A percentile compares a stretch with the other conserved stretches of the same genome.
Conservation (phyloP, 2,888 invertebrate species). For the Drosophila imparisetae region DNA sequence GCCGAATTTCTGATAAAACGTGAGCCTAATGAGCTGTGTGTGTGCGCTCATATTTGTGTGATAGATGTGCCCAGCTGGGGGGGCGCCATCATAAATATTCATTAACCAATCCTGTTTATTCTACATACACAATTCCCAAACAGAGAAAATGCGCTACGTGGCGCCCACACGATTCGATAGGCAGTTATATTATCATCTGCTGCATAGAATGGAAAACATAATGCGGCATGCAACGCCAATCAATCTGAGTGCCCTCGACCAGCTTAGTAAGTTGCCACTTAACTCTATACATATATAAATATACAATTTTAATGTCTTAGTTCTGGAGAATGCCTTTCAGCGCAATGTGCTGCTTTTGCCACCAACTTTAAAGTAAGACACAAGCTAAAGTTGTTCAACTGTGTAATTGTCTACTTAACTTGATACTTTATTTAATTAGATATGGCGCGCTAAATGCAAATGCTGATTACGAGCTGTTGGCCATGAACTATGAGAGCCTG, state of each 20-base stretch:
- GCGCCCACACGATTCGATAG: constrained; percentile 76
- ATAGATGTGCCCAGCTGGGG: constrained; percentile 45
- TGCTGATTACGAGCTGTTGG: constrained; percentile 70
- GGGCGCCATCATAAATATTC: constrained; percentile 47
- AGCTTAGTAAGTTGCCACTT: constrained; percentile 46
- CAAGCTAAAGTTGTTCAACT: constrained; percentile 2
- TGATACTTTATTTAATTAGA: constrained; percentile 15
- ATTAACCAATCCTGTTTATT: constrained; percentile 31
- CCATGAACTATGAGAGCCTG: constrained; percentile 61
- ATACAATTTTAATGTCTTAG: constrained; percentile 39
- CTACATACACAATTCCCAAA: constrained; percentile 3
- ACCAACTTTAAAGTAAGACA: constrained; percentile 51
- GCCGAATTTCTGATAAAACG: constrained; percentile 81
- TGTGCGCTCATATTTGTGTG: constrained; percentile 15
- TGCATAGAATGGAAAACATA: constrained; percentile 64
- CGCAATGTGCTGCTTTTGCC: constrained; percentile 66
- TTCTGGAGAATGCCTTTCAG: constrained; percentile 73
- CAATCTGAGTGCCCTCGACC: constrained; percentile 21
- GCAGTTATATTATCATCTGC: constrained; percentile 71
- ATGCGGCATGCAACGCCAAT: constrained; percentile 1
- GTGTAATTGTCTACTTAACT: constrained; percentile 1
- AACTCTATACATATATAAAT: background rate
- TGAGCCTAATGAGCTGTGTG: constrained; percentile 70
- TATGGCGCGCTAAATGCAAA: constrained; percentile 73
- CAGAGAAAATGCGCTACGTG: constrained; percentile 77